These are phyloP conservation scores for silkworm (Bombyx mori) DNA, from an alignment of 1,140 invertebrate species.

Conservation along the genomic window ASM3026992v2 NC_085128.1:11936501-11937000, in stretches of 20 bases:
- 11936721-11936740: constrained; percentile 31
- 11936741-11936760: constrained; percentile 20
- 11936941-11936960: no score
- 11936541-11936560: constrained; percentile 95
- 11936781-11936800: constrained; percentile 28
- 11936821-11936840: constrained; percentile 31
- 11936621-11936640: constrained; percentile 5
- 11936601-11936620: constrained; percentile 74
- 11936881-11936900: constrained; percentile 46
- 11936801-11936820: constrained; percentile 45
- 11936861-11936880: constrained; percentile 46
- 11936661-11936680: background rate
- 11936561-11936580: constrained; percentile 97
- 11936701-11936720: constrained; percentile 24
- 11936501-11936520: constrained; percentile 63
- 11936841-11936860: constrained; percentile 28
- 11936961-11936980: constrained; percentile 22
- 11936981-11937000: constrained; percentile 17
- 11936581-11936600: constrained; percentile 99
- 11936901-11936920: constrained; percentile 32
- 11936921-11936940: no score
- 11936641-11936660: background rate
- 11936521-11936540: constrained; percentile 73
- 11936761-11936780: no score
- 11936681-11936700: constrained; percentile 8